These are phyloP conservation scores for Drosophila heteroneura DNA, from an alignment of 2,888 invertebrate genomes.

Conservation along the genomic window DNA sequence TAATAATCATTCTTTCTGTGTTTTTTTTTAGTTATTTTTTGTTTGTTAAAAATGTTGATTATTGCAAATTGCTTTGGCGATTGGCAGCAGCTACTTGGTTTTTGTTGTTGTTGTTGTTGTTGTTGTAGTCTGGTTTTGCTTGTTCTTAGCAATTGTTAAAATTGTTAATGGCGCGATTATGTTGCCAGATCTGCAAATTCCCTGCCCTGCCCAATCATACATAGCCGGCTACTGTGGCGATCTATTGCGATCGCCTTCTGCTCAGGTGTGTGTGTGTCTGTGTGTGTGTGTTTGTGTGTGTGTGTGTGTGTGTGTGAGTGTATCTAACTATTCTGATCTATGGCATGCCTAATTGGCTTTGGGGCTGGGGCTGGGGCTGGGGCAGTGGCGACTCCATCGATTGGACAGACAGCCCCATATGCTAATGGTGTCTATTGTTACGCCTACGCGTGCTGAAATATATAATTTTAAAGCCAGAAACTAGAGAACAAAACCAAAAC, in stretches of 20 bases:
- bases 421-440: conserved; percentile 76
- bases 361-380: conserved; percentile 22
- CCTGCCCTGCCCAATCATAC: conserved; percentile 2
- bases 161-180: conserved; percentile 78
- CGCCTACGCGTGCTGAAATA: conserved; percentile 61
- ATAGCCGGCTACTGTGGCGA: conserved; percentile 43
- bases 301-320: conserved; percentile 31
- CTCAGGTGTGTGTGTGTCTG: conserved; percentile 17
- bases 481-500: conserved; percentile 3
- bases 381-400: conserved; percentile 17
- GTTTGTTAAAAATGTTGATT: conserved; percentile 76
- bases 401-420: conserved; percentile 35
- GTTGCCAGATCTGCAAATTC: conserved; percentile 54
- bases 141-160: conserved; percentile 77
- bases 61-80: conserved; percentile 82
- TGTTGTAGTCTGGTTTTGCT: conserved; percentile 46
- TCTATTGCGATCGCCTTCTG: conserved; percentile 15
- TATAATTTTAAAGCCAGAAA: conserved; percentile 28
- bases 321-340: conserved; percentile 65
- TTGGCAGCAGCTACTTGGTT: conserved; percentile 81
- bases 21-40: conserved; percentile 24
- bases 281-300: conserved; percentile 18
- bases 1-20: conserved; percentile 17
- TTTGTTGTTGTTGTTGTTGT: conserved; percentile 62
- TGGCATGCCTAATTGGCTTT: conserved; percentile 75